phyloP scores from a whole-genome alignment of 2,113 vertebrate species.

The Athene cunicularia region DNA sequence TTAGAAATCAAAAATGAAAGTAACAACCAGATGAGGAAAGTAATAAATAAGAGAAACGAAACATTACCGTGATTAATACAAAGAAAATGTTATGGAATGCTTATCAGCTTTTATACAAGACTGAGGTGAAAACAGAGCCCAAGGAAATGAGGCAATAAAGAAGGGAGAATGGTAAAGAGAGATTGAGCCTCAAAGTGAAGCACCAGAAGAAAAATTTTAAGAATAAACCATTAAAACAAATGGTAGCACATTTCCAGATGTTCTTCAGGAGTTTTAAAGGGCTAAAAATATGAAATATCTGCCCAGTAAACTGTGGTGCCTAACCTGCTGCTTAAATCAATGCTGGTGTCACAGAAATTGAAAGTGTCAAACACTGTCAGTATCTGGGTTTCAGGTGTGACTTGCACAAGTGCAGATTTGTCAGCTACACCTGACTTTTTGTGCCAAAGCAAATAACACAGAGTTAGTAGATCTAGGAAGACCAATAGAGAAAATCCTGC shows the following conservation, averaged over 20 bases:
- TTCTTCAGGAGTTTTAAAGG: background rate
- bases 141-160: background rate
- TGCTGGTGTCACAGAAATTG: background rate
- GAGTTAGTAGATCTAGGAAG: background rate
- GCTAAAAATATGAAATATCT: background rate
- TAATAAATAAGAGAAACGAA: background rate
- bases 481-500: background rate
- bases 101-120: background rate
- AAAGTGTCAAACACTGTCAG: background rate
- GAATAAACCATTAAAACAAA: background rate
- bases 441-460: background rate
- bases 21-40: background rate
- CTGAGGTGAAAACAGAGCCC: background rate
- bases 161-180: background rate
- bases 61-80: background rate
- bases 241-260: background rate
- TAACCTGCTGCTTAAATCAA: background rate
- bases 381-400: background rate
- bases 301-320: background rate
- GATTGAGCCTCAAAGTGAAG: background rate
- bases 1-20: background rate
- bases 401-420: background rate
- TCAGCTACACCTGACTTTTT: background rate
- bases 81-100: background rate
- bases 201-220: background rate